Percentiles rank a stretch among this genome's conserved stretches.
Conservation (phyloP, 1,140 invertebrate species). For the Camponotus floridanus region DNA sequence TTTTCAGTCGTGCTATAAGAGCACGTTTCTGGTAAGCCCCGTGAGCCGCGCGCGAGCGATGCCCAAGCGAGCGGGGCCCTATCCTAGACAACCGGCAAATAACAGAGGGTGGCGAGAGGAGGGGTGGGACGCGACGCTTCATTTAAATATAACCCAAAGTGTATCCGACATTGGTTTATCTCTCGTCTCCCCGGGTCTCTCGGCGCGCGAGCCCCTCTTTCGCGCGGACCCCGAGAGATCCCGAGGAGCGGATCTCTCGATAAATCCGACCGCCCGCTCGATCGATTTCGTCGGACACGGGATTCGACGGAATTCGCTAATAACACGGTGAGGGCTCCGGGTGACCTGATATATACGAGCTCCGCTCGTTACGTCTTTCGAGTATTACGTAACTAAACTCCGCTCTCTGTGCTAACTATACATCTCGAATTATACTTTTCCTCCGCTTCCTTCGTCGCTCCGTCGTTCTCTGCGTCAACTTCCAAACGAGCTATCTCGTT, state of each 20-base stretch:
- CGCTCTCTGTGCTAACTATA: conserved; percentile 8
- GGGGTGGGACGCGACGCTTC: conserved; percentile 2
- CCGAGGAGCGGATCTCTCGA: conserved; percentile 30
- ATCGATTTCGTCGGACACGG: conserved; percentile 49
- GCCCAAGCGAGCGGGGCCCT: neutral
- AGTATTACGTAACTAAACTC: conserved; percentile 54
- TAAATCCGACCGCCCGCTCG: conserved; percentile 53
- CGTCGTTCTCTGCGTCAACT: conserved; percentile 14
- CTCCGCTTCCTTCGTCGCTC: neutral
- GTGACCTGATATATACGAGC: conserved; percentile 50
- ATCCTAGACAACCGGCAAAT: conserved; percentile 66
- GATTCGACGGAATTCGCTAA: conserved; percentile 56
- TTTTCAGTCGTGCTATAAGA: conserved; percentile 72
- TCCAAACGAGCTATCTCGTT: conserved; percentile 12
- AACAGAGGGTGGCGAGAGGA: conserved; percentile 39
- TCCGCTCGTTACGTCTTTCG: conserved; percentile 45
- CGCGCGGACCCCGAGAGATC: conserved; percentile 32
- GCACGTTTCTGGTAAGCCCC: conserved; percentile 29
- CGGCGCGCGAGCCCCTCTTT: conserved; percentile 2
- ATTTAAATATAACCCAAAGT: conserved; percentile 25
- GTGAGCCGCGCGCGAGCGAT: conserved; percentile 1
- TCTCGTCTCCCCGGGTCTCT: conserved; percentile 33
- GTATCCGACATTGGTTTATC: conserved; percentile 24
- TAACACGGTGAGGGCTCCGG: conserved; percentile 48
- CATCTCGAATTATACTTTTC: conserved; percentile 9